A percentile compares a stretch with the other conserved stretches of the same genome.
These are phyloP conservation scores for Centruroides vittatus DNA, from an alignment of 1,140 invertebrate species.

Conservation along the genomic window DNA sequence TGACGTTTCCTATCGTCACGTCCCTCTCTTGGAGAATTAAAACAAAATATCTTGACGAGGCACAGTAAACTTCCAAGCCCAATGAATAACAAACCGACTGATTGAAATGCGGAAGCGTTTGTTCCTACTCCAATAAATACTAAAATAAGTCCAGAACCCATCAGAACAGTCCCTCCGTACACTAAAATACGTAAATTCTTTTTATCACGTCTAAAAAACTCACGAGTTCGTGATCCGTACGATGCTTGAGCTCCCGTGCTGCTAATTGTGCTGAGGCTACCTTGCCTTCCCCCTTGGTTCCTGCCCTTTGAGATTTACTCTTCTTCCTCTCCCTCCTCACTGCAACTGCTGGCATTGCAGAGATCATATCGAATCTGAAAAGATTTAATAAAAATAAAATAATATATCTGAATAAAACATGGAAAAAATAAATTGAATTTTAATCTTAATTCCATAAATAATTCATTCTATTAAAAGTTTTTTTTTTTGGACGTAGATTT, in stretches of 20 bases:
- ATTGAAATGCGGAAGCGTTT: slow-evolving; percentile 8
- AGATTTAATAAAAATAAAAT: too few relatives aligned
- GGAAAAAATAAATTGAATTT: too few relatives aligned
- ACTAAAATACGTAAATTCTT: slow-evolving; percentile 12
- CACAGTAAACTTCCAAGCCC: slow-evolving; percentile 15
- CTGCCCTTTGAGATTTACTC: slow-evolving; percentile 1
- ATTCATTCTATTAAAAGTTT: too few relatives aligned
- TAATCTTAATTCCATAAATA: too few relatives aligned
- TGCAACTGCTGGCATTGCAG: slow-evolving; percentile 20
- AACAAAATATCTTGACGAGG: slow-evolving; percentile 7
- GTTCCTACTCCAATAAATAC: slow-evolving; percentile 17
- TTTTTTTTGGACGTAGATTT: too few relatives aligned
- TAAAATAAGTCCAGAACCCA: slow-evolving; percentile 14
- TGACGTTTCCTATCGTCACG: not conserved
- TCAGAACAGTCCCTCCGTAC: slow-evolving; percentile 13
- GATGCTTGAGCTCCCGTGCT: not conserved
- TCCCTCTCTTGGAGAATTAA: not conserved
- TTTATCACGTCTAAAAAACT: not conserved
- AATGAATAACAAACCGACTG: slow-evolving; percentile 16
- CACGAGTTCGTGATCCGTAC: not conserved
- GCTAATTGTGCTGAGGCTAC: not conserved
- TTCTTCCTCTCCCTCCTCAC: slow-evolving; percentile 19
- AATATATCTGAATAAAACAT: too few relatives aligned
- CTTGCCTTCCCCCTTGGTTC: slow-evolving; percentile 6
- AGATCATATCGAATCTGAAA: slow-evolving; percentile 13